These are phyloP conservation scores for Xiphophorus couchianus DNA, from an alignment of 2,113 vertebrate genomes.

Conservation along the genomic window DNA sequence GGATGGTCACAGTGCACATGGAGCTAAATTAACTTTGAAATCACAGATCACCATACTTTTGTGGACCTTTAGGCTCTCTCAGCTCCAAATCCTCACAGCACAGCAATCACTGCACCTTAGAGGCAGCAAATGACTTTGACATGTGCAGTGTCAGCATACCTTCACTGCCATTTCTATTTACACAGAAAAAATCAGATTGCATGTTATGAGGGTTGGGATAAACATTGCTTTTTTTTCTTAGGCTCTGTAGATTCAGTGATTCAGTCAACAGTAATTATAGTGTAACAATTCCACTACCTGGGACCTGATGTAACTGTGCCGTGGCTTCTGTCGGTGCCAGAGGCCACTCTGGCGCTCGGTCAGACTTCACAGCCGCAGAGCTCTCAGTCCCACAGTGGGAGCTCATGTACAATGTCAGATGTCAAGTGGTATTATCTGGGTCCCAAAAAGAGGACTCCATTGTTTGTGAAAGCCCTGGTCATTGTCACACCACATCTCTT, in stretches of 20 bases:
- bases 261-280: constrained; percentile 32
- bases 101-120: constrained; percentile 37
- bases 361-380: constrained; percentile 49
- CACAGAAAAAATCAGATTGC: constrained; percentile 24
- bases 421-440: constrained; percentile 72
- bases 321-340: constrained; percentile 32
- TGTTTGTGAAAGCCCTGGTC: constrained; percentile 68
- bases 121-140: constrained; percentile 47
- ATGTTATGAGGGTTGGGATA: constrained; percentile 26
- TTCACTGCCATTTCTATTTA: constrained; percentile 39
- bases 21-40: constrained; percentile 65
- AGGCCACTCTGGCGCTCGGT: constrained; percentile 41
- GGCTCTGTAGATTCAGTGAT: constrained; percentile 12
- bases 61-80: constrained; percentile 46
- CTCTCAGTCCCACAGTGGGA: constrained; percentile 60
- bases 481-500: constrained; percentile 70
- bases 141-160: constrained; percentile 56
- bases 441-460: constrained; percentile 57
- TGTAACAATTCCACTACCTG: constrained; percentile 41
- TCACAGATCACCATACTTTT: constrained; percentile 35
- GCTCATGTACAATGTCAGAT: constrained; percentile 76
- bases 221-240: constrained; percentile 39
- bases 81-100: constrained; percentile 38
- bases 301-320: constrained; percentile 46
- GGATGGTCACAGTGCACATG: constrained; percentile 42